Base-by-base conservation (phyloP, 2,113 vertebrate genomes). In the Zingel zingel region DNA sequence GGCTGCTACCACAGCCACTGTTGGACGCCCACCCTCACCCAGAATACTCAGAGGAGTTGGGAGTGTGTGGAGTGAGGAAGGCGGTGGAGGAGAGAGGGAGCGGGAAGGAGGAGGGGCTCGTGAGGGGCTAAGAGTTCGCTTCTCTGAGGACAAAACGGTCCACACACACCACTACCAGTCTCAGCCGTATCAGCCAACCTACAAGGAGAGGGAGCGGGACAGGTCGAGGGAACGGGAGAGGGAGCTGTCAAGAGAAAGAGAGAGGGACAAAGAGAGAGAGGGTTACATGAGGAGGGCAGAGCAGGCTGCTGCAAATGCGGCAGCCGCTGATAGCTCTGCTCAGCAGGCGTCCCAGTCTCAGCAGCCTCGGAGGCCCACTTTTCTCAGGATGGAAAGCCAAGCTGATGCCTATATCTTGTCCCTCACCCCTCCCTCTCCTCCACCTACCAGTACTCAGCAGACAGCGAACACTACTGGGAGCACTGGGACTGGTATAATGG, bases 41-140 rank as follows among this genome's bases (percentile, higher is more conserved):
- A 82, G 94, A 82, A 91, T 95, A 78, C 88, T 94, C 25, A 63
- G 94, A 73, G 92, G 94, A 75, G 87, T 77, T 2, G 94, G 93
- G 2, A 73, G 82, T 4, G 88, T 84, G 48, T 95, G 94, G 95
- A 85, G 90, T 27, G 88, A 95, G 76, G 95, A 94, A 1, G 77
- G 90, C 0, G 27, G 87, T 8, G 85, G 88, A 36, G 81, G 92
- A 58, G 86, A 95, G 86, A 91, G 96, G 67, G 95, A 96, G 82
- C 91, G 96, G 13, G 92, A 92, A 61, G 93, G 89, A 61, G 87
- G 93, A 56, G 86, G 94, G n/a, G 47, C 94, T 82, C 91, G 96
- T 2, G 95, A 96, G 86, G 96, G 95, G 47, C 88, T 95, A 6
- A 88, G 95, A 69, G 97, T 98, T 62, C 96, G 97, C 12, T 98